phyloP scores from a whole-genome alignment of 2,888 invertebrate species.

The Heliothis peltigera region DNA sequence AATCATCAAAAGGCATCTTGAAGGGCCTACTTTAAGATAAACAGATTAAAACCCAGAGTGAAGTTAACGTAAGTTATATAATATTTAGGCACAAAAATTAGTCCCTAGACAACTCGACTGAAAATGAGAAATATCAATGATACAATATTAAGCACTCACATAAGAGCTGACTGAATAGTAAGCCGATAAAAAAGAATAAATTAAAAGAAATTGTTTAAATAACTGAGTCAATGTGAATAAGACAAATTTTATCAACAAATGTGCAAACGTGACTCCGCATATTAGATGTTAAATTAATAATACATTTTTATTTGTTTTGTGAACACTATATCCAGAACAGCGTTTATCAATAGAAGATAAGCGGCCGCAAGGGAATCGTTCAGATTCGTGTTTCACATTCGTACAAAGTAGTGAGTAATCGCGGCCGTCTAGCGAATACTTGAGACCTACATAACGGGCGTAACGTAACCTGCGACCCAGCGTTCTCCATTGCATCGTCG shows the following conservation, averaged over 20 bases:
- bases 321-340: not conserved
- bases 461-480: conserved; percentile 85
- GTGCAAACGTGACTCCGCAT: not conserved
- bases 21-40: too few relatives aligned
- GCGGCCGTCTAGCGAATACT: conserved; percentile 32
- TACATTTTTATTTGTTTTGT: conserved; percentile 1
- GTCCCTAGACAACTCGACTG: too few relatives aligned
- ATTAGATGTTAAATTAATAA: not conserved
- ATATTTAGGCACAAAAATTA: too few relatives aligned
- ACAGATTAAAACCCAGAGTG: too few relatives aligned
- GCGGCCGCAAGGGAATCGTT: conserved; percentile 1
- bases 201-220: too few relatives aligned
- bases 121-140: too few relatives aligned
- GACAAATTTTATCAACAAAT: not conserved
- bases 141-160: too few relatives aligned
- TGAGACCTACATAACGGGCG: conserved; percentile 66
- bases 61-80: too few relatives aligned
- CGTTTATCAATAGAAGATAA: conserved; percentile 20
- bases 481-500: conserved; percentile 79
- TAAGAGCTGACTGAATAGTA: too few relatives aligned
- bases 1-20: too few relatives aligned
- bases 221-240: too few relatives aligned
- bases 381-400: conserved; percentile 13
- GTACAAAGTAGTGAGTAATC: conserved; percentile 37
- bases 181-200: too few relatives aligned